Evolutionary conservation across 2,113 vertebrate genomes (phyloP), one percentile per base, ranked within the genome.

Genomic region (Nibea coibor): DNA sequence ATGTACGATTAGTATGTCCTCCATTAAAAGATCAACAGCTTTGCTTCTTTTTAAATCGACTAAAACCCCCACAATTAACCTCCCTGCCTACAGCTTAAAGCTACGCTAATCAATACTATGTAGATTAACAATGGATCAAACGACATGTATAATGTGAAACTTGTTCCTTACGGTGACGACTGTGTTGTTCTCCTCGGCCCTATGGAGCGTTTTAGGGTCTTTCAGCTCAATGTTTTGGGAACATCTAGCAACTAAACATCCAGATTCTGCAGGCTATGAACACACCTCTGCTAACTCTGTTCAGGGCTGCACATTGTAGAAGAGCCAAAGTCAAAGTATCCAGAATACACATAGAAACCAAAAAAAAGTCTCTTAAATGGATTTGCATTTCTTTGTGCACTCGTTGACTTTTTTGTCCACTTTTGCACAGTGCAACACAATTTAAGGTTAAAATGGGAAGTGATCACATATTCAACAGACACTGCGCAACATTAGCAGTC

Each of bases 1-100:
- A 42, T 0, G n/a, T 75, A 31, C 79, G 28, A 67, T 66, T 66
- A 67, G 71, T 19, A 22, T 12, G 26, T 31, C 31, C 15, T 64
- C 24, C 57, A 47, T 51, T 26, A 58, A 19, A 47, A 65, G 63
- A n/a, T 35, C 10, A 8, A 14, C 76, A 22, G 58, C 45, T 61
- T 42, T 42, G 11, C 17, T 53, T 47, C 28, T 11, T 50, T 39
- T 62, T 19, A 7, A 48, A 5, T 15, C 43, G 26, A 76, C 39
- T 28, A 2, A 68, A 43, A 24, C 31, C n/a, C 43, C 22, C 22
- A 42, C 42, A 51, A 50, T 70, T 53, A 69, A 54, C 26, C 26
- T 63, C 19, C 17, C 43, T 66, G 59, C 4, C 0, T 31, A 14
- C 26, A 11, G 8, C 19, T 75, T 68, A 31, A 68, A 54, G 47